phyloP scores from a whole-genome alignment of 1,140 invertebrate species.

The Pemphigus obesinymphae region DNA sequence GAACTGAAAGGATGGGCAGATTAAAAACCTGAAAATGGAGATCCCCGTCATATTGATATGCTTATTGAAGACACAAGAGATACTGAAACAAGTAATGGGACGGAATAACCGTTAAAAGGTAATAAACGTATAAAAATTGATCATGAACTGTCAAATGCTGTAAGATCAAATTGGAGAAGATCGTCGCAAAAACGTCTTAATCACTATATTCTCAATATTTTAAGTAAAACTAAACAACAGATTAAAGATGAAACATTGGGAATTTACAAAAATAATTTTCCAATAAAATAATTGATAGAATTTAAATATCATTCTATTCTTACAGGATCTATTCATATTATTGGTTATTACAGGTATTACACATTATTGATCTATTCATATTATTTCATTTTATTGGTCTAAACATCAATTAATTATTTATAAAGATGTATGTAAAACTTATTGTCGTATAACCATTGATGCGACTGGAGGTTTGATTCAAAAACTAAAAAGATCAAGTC shows the following conservation, averaged over 20 bases:
- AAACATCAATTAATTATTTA: neutral
- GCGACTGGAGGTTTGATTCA: neutral
- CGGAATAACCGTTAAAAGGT: neutral
- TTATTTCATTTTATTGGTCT: no score
- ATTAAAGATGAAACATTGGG: neutral
- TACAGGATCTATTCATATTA: neutral
- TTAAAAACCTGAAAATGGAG: neutral
- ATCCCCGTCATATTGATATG: neutral
- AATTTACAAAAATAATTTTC: neutral
- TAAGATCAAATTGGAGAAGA: neutral
- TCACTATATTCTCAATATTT: neutral
- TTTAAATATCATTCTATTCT: neutral
- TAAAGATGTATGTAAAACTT: neutral
- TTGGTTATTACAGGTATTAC: neutral
- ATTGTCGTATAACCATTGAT: neutral
- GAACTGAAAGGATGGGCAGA: neutral
- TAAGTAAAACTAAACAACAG: neutral
- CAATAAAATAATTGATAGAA: neutral
- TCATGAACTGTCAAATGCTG: neutral
- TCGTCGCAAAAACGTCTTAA: neutral
- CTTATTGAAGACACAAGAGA: neutral
- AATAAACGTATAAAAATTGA: neutral
- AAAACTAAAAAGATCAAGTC: neutral
- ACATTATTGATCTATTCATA: no score
- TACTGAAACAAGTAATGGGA: neutral